Evolutionary conservation across 2,797 vertebrate species (phyloP), one percentile per base, ranked within the genome.

Genomic region (Percopsis omiscomaycus): DNA sequence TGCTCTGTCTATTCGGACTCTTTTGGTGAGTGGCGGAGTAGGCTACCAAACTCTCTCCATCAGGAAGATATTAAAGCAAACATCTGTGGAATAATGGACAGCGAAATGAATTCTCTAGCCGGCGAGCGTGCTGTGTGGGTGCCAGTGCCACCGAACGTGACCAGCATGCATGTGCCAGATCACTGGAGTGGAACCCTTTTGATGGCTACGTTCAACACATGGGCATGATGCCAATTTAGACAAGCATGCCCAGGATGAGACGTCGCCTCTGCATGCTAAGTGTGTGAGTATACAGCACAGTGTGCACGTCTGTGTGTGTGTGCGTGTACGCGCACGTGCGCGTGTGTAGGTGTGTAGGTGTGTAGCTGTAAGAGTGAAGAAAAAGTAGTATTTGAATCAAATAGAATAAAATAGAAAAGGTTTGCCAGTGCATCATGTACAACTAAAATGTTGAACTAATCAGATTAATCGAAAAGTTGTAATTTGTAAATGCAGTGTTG

Each of bases 141-240:
- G 88, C 82, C 80, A 74, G 78, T 82, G 88, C 82, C 80, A 74
- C 73, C 55, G 85, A 82, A 92, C 89, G 89, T 91, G 92, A 92
- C 73, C 77, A 79, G 89, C 89, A 88, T 92, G 86, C 84, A 77
- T 84, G 86, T 82, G 78, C 75, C 74, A 81, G 84, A 72, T 74
- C 75, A 62, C 29, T 80, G 78, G 84, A 85, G 84, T 88, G 89
- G 86, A 89, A 88, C 87, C 75, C 56, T 72, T 88, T 89, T 88
- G 91, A 91, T 86, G 89, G 89, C 77, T 88, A 89, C 87, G 84
- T 86, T 90, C 84, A 84, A 84, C 89, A 88, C 80, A 80, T 75
- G 85, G 89, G 86, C 88, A 88, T 44, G 78, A 88, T 92, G 87
- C 90, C 89, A 92, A 88, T 90, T 90, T 92, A 89, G 89, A 91